Conservation (phyloP, 2,113 vertebrate genomes). For the Notechis scutatus region DNA sequence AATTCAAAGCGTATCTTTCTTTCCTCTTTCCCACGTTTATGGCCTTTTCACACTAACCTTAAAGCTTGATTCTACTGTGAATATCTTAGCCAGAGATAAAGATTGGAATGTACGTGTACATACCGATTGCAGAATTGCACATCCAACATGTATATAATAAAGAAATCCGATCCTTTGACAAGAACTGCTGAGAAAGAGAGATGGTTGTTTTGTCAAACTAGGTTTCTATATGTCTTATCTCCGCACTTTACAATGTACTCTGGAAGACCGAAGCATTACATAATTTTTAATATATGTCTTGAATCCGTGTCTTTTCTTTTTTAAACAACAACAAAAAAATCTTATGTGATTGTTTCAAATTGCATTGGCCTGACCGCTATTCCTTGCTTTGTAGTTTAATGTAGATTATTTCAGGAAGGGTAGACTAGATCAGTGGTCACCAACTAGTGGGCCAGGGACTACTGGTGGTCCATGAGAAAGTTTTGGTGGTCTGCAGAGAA, state of each 20-base stretch:
- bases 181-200: constrained; percentile 67
- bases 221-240: constrained; percentile 62
- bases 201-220: constrained; percentile 46
- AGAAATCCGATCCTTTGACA: constrained; percentile 69
- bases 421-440: not conserved
- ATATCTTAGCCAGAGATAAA: constrained; percentile 71
- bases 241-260: constrained; percentile 74
- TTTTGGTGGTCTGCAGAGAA: too few species aligned
- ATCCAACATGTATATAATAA: constrained; percentile 82
- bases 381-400: constrained; percentile 40
- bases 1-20: constrained; percentile 61
- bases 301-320: constrained; percentile 68
- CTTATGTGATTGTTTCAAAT: constrained; percentile 68
- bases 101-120: constrained; percentile 80
- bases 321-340: constrained; percentile 25
- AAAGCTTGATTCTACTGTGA: constrained; percentile 75
- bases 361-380: constrained; percentile 53
- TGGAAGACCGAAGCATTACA: constrained; percentile 69
- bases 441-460: too few species aligned
- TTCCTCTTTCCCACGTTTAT: constrained; percentile 65
- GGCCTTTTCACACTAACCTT: constrained; percentile 75
- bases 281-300: constrained; percentile 76
- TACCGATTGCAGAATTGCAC: constrained; percentile 86
- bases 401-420: not conserved
- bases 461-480: too few species aligned